These are phyloP conservation scores for Muscicapa adusta DNA, from an alignment of 2,113 vertebrate genomes.

Conservation along the genomic window DNA sequence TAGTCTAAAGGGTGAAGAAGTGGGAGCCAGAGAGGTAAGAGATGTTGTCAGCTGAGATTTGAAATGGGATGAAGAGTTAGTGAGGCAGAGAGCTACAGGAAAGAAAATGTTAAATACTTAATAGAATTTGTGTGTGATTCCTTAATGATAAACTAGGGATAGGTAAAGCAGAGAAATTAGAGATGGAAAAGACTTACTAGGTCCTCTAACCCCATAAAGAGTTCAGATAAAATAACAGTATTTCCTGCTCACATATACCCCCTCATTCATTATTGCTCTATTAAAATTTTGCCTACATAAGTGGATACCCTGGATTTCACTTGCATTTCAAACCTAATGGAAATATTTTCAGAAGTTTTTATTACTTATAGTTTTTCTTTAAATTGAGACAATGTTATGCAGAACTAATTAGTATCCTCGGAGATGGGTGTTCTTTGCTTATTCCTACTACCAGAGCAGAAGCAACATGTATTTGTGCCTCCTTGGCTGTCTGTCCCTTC, in stretches of 20 bases:
- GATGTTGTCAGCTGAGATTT: constrained; percentile 7
- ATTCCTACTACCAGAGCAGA: neutral
- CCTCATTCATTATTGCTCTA: neutral
- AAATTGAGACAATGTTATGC: neutral
- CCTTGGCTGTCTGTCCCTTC: neutral
- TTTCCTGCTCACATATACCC: neutral
- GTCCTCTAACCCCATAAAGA: neutral
- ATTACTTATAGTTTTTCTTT: neutral
- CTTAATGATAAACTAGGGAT: constrained; percentile 45
- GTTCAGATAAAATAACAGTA: constrained; percentile 44
- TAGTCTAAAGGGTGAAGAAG: neutral
- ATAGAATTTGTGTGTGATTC: constrained; percentile 59
- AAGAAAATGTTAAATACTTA: constrained; percentile 66
- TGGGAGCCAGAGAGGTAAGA: neutral
- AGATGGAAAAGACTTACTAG: constrained; percentile 23
- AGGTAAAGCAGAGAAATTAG: constrained; percentile 36
- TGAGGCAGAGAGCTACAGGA: constrained; percentile 28
- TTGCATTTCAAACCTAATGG: neutral
- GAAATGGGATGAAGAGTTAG: constrained; percentile 26
- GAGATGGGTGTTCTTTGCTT: neutral
- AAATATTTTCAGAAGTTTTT: neutral
- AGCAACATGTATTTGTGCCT: neutral
- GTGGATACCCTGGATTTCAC: neutral
- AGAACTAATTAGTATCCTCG: neutral
- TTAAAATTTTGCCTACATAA: neutral